Percentiles rank a stretch among this genome's conserved stretches.
phyloP scores from a whole-genome alignment of 2,797 vertebrate genomes.

The Eptatretus atami region DNA sequence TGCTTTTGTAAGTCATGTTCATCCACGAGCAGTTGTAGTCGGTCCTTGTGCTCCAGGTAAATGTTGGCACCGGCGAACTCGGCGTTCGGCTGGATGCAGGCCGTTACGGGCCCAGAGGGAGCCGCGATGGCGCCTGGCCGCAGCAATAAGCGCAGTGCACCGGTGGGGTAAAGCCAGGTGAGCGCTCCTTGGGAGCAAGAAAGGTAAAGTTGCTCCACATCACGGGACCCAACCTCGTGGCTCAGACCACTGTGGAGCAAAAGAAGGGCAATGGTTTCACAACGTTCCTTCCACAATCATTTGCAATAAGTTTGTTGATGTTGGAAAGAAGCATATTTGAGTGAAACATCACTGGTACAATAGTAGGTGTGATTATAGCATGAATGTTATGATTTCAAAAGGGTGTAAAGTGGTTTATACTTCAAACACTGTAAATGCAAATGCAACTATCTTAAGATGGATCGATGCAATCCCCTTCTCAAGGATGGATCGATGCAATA shows the following conservation, averaged over 20 bases:
- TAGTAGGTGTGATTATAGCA: too few species aligned
- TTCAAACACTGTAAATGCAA: too few species aligned
- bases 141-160: conserved; percentile 42
- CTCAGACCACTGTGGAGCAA: conserved; percentile 29
- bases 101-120: conserved; percentile 21
- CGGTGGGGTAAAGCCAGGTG: conserved; percentile 52
- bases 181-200: conserved; percentile 42
- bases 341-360: too few species aligned
- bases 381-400: too few species aligned
- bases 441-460: too few species aligned
- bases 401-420: too few species aligned
- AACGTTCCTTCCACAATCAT: too few species aligned
- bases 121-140: conserved; percentile 19
- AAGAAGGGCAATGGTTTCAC: too few species aligned
- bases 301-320: too few species aligned
- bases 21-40: conserved; percentile 37
- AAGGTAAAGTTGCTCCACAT: conserved; percentile 50
- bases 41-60: conserved; percentile 37
- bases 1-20: conserved; percentile 16
- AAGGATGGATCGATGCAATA: too few species aligned
- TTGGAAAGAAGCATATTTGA: too few species aligned
- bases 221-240: conserved; percentile 25
- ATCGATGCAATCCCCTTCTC: too few species aligned
- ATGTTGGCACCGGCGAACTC: conserved; percentile 50
- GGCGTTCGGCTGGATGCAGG: conserved; percentile 33